phyloP scores from a whole-genome alignment of 2,888 invertebrate species.

The Eupithecia tripunctaria region DNA sequence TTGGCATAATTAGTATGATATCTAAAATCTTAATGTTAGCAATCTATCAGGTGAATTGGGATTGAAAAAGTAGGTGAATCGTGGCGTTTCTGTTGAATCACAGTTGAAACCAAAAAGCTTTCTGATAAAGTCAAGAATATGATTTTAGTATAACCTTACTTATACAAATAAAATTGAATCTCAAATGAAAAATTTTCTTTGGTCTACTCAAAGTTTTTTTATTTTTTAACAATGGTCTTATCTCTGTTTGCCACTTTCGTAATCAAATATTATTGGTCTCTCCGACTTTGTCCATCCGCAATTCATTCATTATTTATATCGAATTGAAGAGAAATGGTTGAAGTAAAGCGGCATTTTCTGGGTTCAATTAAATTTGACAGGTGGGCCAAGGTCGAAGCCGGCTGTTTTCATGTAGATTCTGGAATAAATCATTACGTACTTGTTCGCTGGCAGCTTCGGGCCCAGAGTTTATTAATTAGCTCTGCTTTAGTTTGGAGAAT shows the following conservation, averaged over 20 bases:
- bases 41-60: neutral
- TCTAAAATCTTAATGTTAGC: neutral
- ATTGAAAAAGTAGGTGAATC: neutral
- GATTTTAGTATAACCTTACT: too few species aligned
- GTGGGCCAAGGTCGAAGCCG: conserved; percentile 34
- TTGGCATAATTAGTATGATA: neutral
- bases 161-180: neutral
- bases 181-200: neutral
- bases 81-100: neutral
- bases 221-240: neutral
- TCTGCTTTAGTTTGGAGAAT: conserved; percentile 3
- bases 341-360: conserved; percentile 39
- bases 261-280: conserved; percentile 10
- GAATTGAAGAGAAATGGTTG: conserved; percentile 28
- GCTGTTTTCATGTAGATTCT: conserved; percentile 33
- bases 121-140: too few species aligned
- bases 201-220: too few species aligned
- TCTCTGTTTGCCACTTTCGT: conserved; percentile 12
- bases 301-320: conserved; percentile 41
- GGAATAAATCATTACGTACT: conserved; percentile 41
- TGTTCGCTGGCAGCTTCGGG: conserved; percentile 12
- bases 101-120: neutral
- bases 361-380: conserved; percentile 51
- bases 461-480: conserved; percentile 17
- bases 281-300: conserved; percentile 25